phyloP scores from a whole-genome alignment of 2,888 invertebrate genomes.

The Syritta pipiens region DNA sequence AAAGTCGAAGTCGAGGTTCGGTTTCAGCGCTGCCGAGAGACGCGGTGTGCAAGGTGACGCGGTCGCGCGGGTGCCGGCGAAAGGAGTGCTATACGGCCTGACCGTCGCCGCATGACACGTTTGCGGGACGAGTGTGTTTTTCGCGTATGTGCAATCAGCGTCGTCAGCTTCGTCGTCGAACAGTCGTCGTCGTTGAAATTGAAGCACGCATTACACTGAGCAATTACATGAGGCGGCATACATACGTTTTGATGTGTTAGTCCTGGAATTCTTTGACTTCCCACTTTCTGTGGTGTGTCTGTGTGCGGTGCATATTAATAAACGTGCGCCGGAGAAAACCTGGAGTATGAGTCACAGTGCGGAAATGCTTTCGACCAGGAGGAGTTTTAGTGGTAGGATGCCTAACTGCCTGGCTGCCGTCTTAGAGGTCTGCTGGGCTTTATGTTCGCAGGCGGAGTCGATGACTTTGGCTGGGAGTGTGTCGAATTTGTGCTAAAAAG shows the following conservation, averaged over 20 bases:
- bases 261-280: slow-evolving; percentile 60
- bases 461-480: slow-evolving; percentile 24
- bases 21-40: neutral
- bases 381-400: slow-evolving; percentile 5
- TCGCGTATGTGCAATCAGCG: neutral
- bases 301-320: slow-evolving; percentile 56
- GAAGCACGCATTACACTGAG: slow-evolving; percentile 57
- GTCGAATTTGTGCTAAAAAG: slow-evolving; percentile 1
- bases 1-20: neutral
- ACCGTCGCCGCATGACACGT: slow-evolving; percentile 14
- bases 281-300: slow-evolving; percentile 36
- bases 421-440: slow-evolving; percentile 30
- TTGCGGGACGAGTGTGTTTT: slow-evolving; percentile 17
- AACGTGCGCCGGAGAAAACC: slow-evolving; percentile 40
- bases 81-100: slow-evolving; percentile 53
- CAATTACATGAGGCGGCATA: slow-evolving; percentile 54
- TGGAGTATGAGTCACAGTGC: slow-evolving; percentile 65
- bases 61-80: slow-evolving; percentile 26
- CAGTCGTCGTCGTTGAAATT: slow-evolving; percentile 33
- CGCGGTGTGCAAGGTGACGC: too few species aligned
- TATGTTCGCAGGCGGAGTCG: slow-evolving; percentile 34
- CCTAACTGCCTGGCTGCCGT: neutral
- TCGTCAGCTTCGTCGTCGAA: slow-evolving; percentile 1
- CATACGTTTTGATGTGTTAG: slow-evolving; percentile 59
- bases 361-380: slow-evolving; percentile 58